Base-by-base conservation (phyloP, 2,888 invertebrate genomes). In the Corythucha ciliata region DNA sequence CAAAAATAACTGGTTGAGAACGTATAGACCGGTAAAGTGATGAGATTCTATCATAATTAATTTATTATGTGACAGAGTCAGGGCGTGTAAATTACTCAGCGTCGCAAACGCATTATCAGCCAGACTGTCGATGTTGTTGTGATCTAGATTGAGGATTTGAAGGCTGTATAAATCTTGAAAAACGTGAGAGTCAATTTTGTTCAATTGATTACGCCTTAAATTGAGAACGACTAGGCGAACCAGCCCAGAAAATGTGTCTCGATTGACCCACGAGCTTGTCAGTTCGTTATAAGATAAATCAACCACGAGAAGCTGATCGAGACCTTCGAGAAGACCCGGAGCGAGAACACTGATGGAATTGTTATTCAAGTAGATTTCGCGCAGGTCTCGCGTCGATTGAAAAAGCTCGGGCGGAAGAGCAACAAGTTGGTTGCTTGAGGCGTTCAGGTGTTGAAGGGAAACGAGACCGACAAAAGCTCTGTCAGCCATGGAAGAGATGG, bases 61-160 rank as follows among this genome's bases (percentile, higher is more conserved):
- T 50, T 83, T 75, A 68, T 93, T 93, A 68, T 89, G 84, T 34
- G 90, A 87, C 58, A 93, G 71, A 66, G 92, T 91, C 50, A 93
- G 71, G 4, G 89, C 88, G 68, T 90, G 87, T 60, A 93, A 72
- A 69, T 91, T 90, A 70, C 89, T 87, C 45, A 92, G 74, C 1
- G 88, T 85, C 64, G 85, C 68, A 65, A 93, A 91, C 45, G 90
- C 84, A 64, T 86, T 85, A 63, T 87, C 85, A 71, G 87, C 86
- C 58, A 90, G 81, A 64, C 83, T 85, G 14, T 83, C 83, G 63
- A 91, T 85, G 12, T 85, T 82, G 66, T 91, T 91, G 67, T 88
- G 87, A 63, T 83, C 79, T 62, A 91, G 73, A 68, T 87, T 84
- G 49, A 91, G 74, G 58, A 86, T 86, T 73, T 89, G 88, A 53